phyloP scores from a whole-genome alignment of 2,888 invertebrate genomes.

The Aelia acuminata region DNA sequence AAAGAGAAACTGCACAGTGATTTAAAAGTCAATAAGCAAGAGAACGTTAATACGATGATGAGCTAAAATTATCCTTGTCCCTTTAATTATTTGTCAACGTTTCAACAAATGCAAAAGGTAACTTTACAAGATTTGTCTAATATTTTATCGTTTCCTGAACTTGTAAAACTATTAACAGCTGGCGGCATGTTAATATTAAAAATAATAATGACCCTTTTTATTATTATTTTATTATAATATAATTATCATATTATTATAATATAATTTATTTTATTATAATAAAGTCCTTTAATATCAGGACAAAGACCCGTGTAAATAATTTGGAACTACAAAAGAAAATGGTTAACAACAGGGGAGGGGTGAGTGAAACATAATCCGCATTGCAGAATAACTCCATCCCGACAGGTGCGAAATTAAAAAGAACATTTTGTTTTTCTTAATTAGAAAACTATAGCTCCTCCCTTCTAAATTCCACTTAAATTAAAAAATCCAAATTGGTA shows the following conservation, averaged over 20 bases:
- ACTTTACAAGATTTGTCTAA: background rate
- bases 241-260: no score
- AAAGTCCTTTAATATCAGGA: background rate
- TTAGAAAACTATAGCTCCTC: constrained; percentile 6
- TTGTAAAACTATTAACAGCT: no score
- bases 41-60: background rate
- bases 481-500: constrained; percentile 1
- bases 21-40: background rate
- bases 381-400: constrained; percentile 27
- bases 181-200: no score
- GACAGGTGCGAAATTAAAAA: constrained; percentile 16
- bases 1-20: background rate
- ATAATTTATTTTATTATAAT: no score
- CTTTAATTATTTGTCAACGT: background rate
- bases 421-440: constrained; percentile 26
- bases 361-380: background rate
- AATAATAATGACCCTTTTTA: no score
- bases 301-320: background rate
- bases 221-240: no score
- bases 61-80: background rate
- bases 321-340: background rate
- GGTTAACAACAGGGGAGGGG: background rate
- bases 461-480: constrained; percentile 2
- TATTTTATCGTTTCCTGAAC: no score
- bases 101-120: background rate